Base-by-base conservation (phyloP, 2,797 vertebrate genomes). In the Malurus leucopterus region DNA sequence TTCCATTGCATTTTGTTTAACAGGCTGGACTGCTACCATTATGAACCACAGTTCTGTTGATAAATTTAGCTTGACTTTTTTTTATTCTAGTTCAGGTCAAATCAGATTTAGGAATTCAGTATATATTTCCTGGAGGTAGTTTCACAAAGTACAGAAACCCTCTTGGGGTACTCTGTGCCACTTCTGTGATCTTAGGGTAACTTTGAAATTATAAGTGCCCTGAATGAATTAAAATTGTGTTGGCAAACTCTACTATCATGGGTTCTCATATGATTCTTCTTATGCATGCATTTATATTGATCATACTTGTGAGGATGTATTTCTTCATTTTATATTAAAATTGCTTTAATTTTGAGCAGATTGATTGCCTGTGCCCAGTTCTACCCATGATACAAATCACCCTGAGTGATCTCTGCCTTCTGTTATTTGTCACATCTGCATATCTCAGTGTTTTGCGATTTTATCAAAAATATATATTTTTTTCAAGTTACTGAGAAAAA, bases 41-140 rank as follows among this genome's bases (percentile, higher is more conserved):
- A 20, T 79, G 64, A 84, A 50, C 22, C 65, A 54, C 27, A 67
- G 20, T 67, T 73, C 54, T 71, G 3, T 77, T 85, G 41, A 61
- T 78, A 92, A 70, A 86, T 91, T 76, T 83, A 74, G 21, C 32
- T 70, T 89, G 72, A 43, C 51, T 65, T 86, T 43, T 0, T 93
- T 90, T 79, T 74, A 32, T 77, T 91, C 54, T 84, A 27, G 41
- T 90, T 91, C 83, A 78, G 32, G 70, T 81, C 46, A 88, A 73
- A 63, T 79, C 64, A 75, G 41, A 80, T 77, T 85, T 74, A 77
- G 69, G 61, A 74, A 43, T 65, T 30, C 11, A 74, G 2, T 62
- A 15, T 51, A 1, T 64, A 65, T 91, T 89, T 94, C 43, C 65
- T 81, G 34, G 16, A 83, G 17, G 32, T 83, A 55, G 27, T 80